Base-by-base conservation (phyloP, 2,113 vertebrate species). In the Bufo bufo region DNA sequence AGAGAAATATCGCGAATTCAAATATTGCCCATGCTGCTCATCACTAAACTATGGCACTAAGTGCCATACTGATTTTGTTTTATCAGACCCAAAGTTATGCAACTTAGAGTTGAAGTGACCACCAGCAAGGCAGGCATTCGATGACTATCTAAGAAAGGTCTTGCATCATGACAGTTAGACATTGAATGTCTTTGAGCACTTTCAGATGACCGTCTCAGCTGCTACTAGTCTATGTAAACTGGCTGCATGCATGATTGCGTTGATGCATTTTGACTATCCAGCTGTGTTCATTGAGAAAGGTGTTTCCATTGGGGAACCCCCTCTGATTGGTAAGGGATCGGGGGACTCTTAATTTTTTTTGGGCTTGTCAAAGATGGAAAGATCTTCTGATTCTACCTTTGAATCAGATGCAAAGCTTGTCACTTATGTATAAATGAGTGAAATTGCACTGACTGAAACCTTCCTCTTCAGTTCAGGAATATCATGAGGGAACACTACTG, bases 381-480 rank as follows among this genome's bases (percentile, higher is more conserved):
- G 69, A 45, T 72, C 69, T 49, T 19, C 43, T 7, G 5, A 47
- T 47, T 74, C 43, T 74, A 14, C 12, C 23, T 14, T 23, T 6
- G 69, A 71, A 43, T 43, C 23, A 14, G 23, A 71, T 16, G 14
- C 33, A 71, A 71, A 71, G 69, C 43, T 16, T 49, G 45, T 47
- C 71, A 47, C 78, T 78, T n/a, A 23, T n/a, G 33, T 86, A 89
- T 89, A 10, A 90, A 89, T 54, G 33, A 59, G 85, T 72, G 74
- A 20, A 82, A 33, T 77, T 56, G 71, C 50, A 90, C 72, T 66
- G 59, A 80, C 19, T 84, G 82, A 49, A 50, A 86, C 90, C 7
- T 85, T 93, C 9, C 89, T 77, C 86, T 65, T 0, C 0, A 77
- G 85, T 80, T 47, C 3, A 82, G 84, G 23, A 80, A 91, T 89